Percentiles rank a stretch among this genome's conserved stretches.
These are phyloP conservation scores for Zapus hudsonius DNA, from an alignment of 2,113 vertebrate genomes.

Conservation along the genomic window DNA sequence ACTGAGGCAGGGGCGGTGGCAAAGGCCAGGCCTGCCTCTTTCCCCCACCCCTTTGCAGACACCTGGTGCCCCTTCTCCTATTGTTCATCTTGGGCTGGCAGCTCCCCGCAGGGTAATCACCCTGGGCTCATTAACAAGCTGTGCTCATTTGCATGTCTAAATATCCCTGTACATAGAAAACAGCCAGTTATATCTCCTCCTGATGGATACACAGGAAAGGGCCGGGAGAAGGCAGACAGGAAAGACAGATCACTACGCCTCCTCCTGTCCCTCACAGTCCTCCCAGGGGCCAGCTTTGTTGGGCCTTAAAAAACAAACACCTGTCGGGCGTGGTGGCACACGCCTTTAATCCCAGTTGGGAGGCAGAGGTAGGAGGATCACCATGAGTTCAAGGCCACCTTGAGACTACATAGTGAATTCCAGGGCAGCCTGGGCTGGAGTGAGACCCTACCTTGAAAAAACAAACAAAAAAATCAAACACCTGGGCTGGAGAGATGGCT, in stretches of 20 bases:
- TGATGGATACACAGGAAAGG: slow-evolving; percentile 37
- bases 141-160: slow-evolving; percentile 78
- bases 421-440: too few relatives aligned
- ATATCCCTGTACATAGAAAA: slow-evolving; percentile 60
- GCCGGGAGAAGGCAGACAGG: slow-evolving; percentile 10
- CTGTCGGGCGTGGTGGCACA: too few relatives aligned
- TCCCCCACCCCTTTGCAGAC: slow-evolving; percentile 3
- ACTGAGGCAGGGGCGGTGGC: background rate
- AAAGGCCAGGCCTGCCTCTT: background rate
- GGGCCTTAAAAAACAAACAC: background rate
- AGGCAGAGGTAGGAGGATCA: too few relatives aligned
- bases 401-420: too few relatives aligned
- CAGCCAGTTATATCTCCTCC: slow-evolving; percentile 1
- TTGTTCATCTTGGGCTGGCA: slow-evolving; percentile 60
- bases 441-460: too few relatives aligned
- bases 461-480: too few relatives aligned
- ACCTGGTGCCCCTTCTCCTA: slow-evolving; percentile 72
- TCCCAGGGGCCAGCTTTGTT: slow-evolving; percentile 49
- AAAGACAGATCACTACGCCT: slow-evolving; percentile 14
- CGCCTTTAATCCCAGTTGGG: too few relatives aligned
- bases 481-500: too few relatives aligned
- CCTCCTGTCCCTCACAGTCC: background rate
- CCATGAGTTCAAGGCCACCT: too few relatives aligned
- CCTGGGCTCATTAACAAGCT: slow-evolving; percentile 72
- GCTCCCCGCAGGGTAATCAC: slow-evolving; percentile 72